Evolutionary conservation across 2,113 vertebrate species (phyloP).

Genomic region (Turnix velox): DNA sequence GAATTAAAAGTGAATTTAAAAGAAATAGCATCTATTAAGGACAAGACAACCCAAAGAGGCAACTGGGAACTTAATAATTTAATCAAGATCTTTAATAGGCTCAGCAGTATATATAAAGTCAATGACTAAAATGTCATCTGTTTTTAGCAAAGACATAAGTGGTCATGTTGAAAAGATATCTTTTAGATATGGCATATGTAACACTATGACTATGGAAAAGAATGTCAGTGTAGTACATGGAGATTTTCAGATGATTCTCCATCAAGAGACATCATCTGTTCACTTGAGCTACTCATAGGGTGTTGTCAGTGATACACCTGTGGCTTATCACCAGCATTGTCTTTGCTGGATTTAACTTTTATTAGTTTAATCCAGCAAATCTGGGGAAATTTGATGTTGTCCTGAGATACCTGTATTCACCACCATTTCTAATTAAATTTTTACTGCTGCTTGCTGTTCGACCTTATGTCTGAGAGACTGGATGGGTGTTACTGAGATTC

Average conservation of each 20-base stretch:
- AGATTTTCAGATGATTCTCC: background rate
- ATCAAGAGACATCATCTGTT: background rate
- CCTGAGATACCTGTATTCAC: background rate
- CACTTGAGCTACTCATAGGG: background rate
- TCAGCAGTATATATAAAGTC: background rate
- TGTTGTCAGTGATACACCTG: background rate
- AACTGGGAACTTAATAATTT: conserved; percentile 27
- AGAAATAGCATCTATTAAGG: conserved; percentile 41
- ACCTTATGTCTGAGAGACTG: background rate
- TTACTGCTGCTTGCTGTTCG: background rate
- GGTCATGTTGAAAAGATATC: background rate
- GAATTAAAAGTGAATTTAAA: conserved; percentile 64
- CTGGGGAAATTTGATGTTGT: background rate
- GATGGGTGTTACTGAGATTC: background rate
- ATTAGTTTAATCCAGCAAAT: background rate
- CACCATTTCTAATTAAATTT: background rate
- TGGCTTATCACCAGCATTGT: background rate
- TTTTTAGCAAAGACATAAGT: background rate
- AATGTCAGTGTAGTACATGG: background rate
- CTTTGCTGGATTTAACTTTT: background rate
- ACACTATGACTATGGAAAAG: background rate
- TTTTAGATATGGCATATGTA: background rate
- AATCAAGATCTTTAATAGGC: conserved; percentile 17
- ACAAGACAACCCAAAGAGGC: conserved; percentile 16
- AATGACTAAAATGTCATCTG: conserved; percentile 17